These are phyloP conservation scores for Oreortyx pictus DNA, from an alignment of 2,797 vertebrate genomes.

Conservation along the genomic window DNA sequence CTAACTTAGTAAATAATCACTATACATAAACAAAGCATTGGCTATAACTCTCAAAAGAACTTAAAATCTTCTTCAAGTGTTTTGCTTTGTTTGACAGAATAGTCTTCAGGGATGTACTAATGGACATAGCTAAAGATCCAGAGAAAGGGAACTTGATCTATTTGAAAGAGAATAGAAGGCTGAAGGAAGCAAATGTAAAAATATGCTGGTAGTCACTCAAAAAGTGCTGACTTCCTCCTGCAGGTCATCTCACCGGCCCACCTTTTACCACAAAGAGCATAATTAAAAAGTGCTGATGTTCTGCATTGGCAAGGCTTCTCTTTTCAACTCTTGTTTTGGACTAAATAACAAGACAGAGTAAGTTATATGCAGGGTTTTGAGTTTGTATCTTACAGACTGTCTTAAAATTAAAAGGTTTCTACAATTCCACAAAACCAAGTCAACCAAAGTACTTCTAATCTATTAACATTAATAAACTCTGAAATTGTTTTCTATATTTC, in stretches of 20 bases:
- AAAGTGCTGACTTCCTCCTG: slow-evolving; percentile 75
- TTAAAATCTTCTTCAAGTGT: slow-evolving; percentile 67
- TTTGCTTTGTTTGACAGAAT: slow-evolving; percentile 80
- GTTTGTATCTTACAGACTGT: not conserved
- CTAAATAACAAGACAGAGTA: not conserved
- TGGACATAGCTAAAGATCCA: slow-evolving; percentile 76
- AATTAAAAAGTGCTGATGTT: slow-evolving; percentile 73
- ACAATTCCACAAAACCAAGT: not conserved
- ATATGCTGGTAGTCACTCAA: slow-evolving; percentile 63
- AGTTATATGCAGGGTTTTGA: not conserved
- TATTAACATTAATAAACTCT: not conserved
- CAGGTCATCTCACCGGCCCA: slow-evolving; percentile 52
- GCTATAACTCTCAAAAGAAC: slow-evolving; percentile 73
- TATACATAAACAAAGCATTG: slow-evolving; percentile 74
- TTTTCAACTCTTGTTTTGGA: slow-evolving; percentile 26
- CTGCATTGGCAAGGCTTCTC: slow-evolving; percentile 34
- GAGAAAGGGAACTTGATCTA: slow-evolving; percentile 75
- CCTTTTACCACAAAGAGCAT: slow-evolving; percentile 41
- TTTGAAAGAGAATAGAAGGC: slow-evolving; percentile 69
- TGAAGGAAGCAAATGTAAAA: slow-evolving; percentile 61
- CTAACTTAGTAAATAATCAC: slow-evolving; percentile 77
- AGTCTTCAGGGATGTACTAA: slow-evolving; percentile 74
- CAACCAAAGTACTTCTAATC: not conserved
- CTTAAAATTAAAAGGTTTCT: not conserved
- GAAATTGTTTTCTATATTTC: not conserved